Evolutionary conservation across 2,888 invertebrate species (phyloP), one percentile per base, ranked within the genome.

Genomic region (Helicoverpa assulta): DNA sequence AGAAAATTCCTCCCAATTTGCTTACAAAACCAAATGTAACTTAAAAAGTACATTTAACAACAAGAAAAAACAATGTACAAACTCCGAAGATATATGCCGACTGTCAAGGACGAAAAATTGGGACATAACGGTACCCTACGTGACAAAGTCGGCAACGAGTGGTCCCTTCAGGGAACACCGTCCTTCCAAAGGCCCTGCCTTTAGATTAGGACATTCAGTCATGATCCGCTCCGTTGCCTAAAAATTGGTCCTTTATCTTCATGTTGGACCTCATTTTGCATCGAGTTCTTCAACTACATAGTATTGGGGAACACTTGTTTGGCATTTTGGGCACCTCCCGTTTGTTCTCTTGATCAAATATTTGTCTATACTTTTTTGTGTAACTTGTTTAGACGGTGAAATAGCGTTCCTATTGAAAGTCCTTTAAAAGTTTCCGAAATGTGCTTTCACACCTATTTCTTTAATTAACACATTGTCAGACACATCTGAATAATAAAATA

Each of bases 71-170:
- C 60, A 73, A 71, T 61, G 76, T 47, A 58, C 60, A 65, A 74
- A 76, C 73, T 59, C 53, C 19, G 53, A 76, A 83, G 86, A 89
- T 82, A 84, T 85, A 89, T 86, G 71, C 68, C 73, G 71, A 82
- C 80, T 86, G 86, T 85, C 85, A 87, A 86, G 85, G 83, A 87
- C 89, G 89, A 92, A 92, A 93, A 92, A 92, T 92, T 89, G 92
- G 89, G 84, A 91, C 89, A 90, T 91, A 91, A 91, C 88, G 86
- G 86, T 75, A 69, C 73, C 78, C 84, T 91, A 91, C 92, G 92
- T 92, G 92, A 92, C 89, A 81, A 81, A 73, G 76, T 80, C 82
- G 79, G 83, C 70, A 67, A 69, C 47, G 64, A 78, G 70, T 67
- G 64, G 71, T 82, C 80, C 88, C 90, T 89, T 85, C 77, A 84